Base-by-base conservation (phyloP, 2,797 vertebrate species). In the Monodelphis domestica region DNA sequence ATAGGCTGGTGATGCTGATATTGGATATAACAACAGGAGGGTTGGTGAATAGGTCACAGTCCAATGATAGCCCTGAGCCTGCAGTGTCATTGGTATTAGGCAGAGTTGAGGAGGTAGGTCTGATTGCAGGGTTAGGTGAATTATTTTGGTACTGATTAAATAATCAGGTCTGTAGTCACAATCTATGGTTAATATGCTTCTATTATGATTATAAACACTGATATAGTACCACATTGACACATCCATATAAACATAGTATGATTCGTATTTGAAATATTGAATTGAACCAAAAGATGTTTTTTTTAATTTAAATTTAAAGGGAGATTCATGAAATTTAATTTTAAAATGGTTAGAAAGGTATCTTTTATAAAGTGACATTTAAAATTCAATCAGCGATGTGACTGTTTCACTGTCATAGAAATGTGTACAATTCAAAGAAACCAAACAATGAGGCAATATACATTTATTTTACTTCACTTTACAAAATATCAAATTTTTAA, bases 401-500 rank as follows among this genome's bases (percentile, higher is more conserved):
- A 4, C 6, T 28, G 10, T 30, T 53, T 91, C 56, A 91, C 45
- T 87, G 92, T 51, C 5, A 4, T 12, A 50, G 2, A 21, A 15
- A 53, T 1, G 3, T 21, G 11, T 6, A 21, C 28, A 21, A 51
- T 89, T 11, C 53, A 57, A 94, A 94, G 2, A 12, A 53, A 54
- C 38, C 38, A 92, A 38, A 26, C 3, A 51, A 84, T 84, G 9
- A 50, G 45, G 2, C 21, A 17, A 21, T 50, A 24, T 45, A 2
- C 84, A 21, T 45, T 91, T 56, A 3, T 52, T 63, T 57, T 0
- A 91, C 87, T 92, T 94, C 56, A 89, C 6, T 91, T 91, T 87
- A n/a, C n/a, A 87, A 92, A 95, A 94, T 54, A 84, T 50, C 38
- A 95, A 91, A 59, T 54, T 10, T 89, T 54, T 89, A 94, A 90